phyloP scores from a whole-genome alignment of 1,140 invertebrate genomes.

The Apocrypta bakeri region DNA sequence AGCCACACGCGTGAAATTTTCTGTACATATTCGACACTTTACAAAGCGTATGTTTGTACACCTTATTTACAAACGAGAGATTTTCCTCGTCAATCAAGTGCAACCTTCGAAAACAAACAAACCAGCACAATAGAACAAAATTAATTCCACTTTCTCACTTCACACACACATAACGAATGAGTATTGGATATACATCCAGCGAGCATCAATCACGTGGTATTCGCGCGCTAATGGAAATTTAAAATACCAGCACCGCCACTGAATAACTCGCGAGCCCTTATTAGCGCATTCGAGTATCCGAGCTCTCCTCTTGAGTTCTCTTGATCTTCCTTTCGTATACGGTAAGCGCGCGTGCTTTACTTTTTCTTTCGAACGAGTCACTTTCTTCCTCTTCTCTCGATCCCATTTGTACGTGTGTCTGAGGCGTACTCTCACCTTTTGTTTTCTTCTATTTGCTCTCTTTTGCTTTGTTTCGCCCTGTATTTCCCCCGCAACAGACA shows the following conservation, averaged over 20 bases:
- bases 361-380: conserved; percentile 39
- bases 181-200: conserved; percentile 16
- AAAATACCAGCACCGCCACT: background rate
- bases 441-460: background rate
- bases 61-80: background rate
- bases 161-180: no score
- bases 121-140: background rate
- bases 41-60: background rate
- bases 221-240: no score
- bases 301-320: background rate
- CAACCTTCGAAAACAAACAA: conserved; percentile 25
- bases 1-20: background rate
- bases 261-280: conserved; percentile 8
- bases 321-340: background rate
- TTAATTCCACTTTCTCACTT: conserved; percentile 9
- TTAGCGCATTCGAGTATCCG: background rate
- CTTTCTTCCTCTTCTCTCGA: conserved; percentile 38
- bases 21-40: background rate
- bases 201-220: conserved; percentile 19
- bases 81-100: background rate
- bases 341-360: conserved; percentile 6
- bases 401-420: background rate
- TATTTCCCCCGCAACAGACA: no score
- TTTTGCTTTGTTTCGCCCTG: background rate
- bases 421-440: conserved; percentile 10